These are phyloP conservation scores for Lasiurus cinereus DNA, from an alignment of 2,113 vertebrate species.

Conservation along the genomic window DNA sequence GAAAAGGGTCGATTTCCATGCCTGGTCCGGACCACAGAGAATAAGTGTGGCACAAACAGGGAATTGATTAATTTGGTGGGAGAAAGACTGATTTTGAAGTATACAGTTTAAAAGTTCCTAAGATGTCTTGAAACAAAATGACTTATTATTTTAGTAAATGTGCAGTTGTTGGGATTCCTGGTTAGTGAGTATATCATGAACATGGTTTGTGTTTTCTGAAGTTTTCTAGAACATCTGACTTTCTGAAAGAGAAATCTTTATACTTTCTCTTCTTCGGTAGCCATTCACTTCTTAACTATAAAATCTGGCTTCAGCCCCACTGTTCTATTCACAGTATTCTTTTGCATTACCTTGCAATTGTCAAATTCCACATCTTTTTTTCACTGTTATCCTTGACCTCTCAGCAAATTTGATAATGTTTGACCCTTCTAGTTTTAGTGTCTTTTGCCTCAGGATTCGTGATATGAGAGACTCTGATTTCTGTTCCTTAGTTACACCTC, in stretches of 20 bases:
- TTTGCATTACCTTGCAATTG: slow-evolving; percentile 25
- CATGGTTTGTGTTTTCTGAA: background rate
- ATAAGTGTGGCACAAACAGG: background rate
- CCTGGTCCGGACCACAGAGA: background rate
- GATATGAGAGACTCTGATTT: background rate
- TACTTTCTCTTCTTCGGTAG: background rate
- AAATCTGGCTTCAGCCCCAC: background rate
- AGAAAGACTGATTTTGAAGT: slow-evolving; percentile 21
- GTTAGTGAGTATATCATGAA: background rate
- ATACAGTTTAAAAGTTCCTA: background rate
- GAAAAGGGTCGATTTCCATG: slow-evolving; percentile 21
- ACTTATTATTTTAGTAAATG: background rate
- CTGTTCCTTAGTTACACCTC: background rate
- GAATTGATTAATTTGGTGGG: background rate
- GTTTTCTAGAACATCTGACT: slow-evolving; percentile 16
- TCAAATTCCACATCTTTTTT: background rate
- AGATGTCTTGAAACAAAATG: background rate
- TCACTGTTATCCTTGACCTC: background rate
- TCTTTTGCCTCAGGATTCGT: background rate
- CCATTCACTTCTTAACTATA: background rate
- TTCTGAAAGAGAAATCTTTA: background rate
- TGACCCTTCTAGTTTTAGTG: background rate
- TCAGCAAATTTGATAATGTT: background rate
- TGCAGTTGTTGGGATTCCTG: background rate
- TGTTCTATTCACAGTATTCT: background rate